These are phyloP conservation scores for Passerina amoena DNA, from an alignment of 2,113 vertebrate species.

Conservation along the genomic window DNA sequence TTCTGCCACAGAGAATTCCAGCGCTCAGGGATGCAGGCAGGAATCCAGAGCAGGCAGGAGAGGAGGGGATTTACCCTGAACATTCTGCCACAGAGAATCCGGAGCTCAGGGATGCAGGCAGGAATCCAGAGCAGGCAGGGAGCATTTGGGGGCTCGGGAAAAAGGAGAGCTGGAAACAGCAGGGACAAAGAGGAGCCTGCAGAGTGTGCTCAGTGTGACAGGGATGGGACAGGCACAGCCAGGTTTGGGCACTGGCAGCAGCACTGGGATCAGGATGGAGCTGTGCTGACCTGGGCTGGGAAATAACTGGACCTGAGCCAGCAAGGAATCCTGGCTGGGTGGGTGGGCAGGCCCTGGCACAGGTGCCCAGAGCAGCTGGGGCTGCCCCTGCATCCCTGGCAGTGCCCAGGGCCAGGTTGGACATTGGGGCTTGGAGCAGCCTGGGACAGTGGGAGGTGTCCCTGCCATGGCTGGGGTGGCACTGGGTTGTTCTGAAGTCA, in stretches of 20 bases:
- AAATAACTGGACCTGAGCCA: background rate
- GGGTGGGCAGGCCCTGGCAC: background rate
- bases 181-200: background rate
- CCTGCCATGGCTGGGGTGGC: background rate
- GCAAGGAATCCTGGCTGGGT: background rate
- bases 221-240: background rate
- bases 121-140: accelerated
- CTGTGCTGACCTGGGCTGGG: background rate
- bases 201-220: background rate
- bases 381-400: background rate
- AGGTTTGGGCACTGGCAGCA: accelerated
- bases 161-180: background rate
- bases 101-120: accelerated
- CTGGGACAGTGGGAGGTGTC: background rate
- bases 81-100: accelerated
- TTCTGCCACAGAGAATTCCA: background rate
- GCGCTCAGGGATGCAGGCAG: background rate
- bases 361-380: background rate
- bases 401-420: background rate
- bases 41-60: background rate
- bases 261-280: background rate
- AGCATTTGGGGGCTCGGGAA: accelerated
- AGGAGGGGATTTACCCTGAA: background rate
- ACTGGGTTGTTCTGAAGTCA: accelerated
- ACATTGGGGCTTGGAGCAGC: background rate